phyloP scores from a whole-genome alignment of 1,140 invertebrate genomes.

The Zaprionus davidi region DNA sequence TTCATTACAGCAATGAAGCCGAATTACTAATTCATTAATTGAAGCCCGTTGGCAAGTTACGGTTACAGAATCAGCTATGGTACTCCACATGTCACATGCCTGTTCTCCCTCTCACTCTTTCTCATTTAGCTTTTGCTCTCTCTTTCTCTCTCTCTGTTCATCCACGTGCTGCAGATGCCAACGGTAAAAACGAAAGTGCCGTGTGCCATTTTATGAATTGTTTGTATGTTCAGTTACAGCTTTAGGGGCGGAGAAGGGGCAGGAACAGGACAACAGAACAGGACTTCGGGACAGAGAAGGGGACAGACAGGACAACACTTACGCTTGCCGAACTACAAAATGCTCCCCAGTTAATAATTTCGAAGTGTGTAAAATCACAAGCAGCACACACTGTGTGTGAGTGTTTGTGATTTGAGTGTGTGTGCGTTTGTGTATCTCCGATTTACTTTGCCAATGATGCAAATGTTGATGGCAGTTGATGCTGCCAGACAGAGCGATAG shows the following conservation, averaged over 20 bases:
- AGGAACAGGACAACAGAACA: conserved; percentile 18
- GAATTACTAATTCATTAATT: conserved; percentile 82
- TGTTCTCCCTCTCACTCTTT: not conserved
- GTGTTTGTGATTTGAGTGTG: conserved; percentile 7
- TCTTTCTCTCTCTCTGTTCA: not conserved
- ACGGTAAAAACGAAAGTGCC: conserved; percentile 76
- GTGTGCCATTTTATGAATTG: conserved; percentile 80
- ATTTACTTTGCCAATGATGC: conserved; percentile 30
- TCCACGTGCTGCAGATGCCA: conserved; percentile 73
- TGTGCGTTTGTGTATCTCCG: conserved; percentile 32
- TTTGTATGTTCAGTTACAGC: conserved; percentile 46
- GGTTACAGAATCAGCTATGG: conserved; percentile 8
- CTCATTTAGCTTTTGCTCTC: not conserved
- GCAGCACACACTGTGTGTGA: conserved; percentile 35
- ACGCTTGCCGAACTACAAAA: conserved; percentile 75
- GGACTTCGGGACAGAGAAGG: not conserved
- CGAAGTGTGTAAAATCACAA: conserved; percentile 76
- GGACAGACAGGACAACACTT: conserved; percentile 52
- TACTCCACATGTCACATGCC: conserved; percentile 18
- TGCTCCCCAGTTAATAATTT: conserved; percentile 82
- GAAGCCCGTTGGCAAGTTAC: conserved; percentile 49
- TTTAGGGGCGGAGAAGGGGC: not conserved
- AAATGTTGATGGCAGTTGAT: conserved; percentile 7
- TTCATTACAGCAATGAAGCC: conserved; percentile 72
- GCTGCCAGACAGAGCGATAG: not conserved